Conservation (phyloP, 2,113 vertebrate genomes). For the Channa argus region DNA sequence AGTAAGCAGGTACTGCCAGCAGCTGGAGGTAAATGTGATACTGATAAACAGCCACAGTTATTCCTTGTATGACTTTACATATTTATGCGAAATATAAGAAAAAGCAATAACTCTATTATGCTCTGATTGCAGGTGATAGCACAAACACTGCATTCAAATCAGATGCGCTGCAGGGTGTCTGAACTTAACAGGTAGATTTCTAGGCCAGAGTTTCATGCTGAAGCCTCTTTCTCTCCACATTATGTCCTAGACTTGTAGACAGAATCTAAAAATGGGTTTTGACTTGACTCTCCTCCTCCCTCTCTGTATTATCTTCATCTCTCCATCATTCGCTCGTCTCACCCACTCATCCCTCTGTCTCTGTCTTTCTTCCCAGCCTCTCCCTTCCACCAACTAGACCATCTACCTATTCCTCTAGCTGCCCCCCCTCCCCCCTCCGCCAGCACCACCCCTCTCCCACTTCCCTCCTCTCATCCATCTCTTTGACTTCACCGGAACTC, state of each 20-base stretch:
- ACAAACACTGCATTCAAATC: slow-evolving; percentile 15
- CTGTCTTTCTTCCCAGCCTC: slow-evolving; percentile 37
- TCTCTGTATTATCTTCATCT: slow-evolving; percentile 38
- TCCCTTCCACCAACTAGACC: slow-evolving; percentile 40
- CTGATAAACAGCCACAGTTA: not conserved
- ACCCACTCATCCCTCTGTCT: slow-evolving; percentile 21
- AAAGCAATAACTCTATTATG: not conserved
- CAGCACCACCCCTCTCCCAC: slow-evolving; percentile 34
- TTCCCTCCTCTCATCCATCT: slow-evolving; percentile 77
- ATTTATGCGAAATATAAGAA: not conserved
- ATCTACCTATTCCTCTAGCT: slow-evolving; percentile 51
- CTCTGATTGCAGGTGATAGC: slow-evolving; percentile 30
- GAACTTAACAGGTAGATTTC: slow-evolving; percentile 29
- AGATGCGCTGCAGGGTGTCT: not conserved
- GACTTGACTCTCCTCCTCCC: slow-evolving; percentile 43
- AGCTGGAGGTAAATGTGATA: slow-evolving; percentile 31
- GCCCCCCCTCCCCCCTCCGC: not conserved
- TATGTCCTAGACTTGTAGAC: slow-evolving; percentile 55
- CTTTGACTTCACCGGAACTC: slow-evolving; percentile 79
- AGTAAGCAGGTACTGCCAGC: slow-evolving; percentile 18
- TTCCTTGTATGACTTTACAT: not conserved
- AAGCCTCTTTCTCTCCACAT: slow-evolving; percentile 42
- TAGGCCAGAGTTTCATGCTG: slow-evolving; percentile 17
- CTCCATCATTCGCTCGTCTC: slow-evolving; percentile 47
- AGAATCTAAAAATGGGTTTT: slow-evolving; percentile 68